Evolutionary conservation across 2,797 vertebrate species (phyloP).

Genomic region (Siniperca undulata): DNA sequence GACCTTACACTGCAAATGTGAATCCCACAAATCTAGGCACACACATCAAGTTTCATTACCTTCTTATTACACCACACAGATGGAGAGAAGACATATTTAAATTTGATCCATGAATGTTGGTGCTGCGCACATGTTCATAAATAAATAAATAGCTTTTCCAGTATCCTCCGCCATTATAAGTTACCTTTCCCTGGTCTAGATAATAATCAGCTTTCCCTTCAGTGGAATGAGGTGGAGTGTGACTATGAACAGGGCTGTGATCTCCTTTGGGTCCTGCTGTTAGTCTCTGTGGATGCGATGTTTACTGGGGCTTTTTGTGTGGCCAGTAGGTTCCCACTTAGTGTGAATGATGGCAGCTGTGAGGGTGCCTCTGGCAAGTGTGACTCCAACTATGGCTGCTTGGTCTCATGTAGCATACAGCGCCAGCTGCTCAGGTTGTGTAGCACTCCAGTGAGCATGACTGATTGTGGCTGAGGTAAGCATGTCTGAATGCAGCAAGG

Average conservation of each 20-base stretch:
- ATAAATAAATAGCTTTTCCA: constrained; percentile 49
- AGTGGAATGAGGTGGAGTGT: constrained; percentile 38
- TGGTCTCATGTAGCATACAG: constrained; percentile 66
- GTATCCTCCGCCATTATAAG: constrained; percentile 6
- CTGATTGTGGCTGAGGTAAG: constrained; percentile 73
- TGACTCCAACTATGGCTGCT: constrained; percentile 70
- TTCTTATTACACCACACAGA: constrained; percentile 50
- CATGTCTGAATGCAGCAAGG: constrained; percentile 45
- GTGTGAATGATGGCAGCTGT: constrained; percentile 78
- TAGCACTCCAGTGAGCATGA: constrained; percentile 71
- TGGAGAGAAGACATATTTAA: constrained; percentile 47
- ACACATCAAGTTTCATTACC: constrained; percentile 64
- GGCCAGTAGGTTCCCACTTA: constrained; percentile 77
- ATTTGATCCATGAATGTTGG: constrained; percentile 51
- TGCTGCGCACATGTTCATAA: constrained; percentile 25
- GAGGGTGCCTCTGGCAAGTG: constrained; percentile 75
- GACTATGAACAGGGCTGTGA: constrained; percentile 45
- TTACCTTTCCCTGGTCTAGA: constrained; percentile 6
- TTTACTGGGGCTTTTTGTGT: constrained; percentile 70
- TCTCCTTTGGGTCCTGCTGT: constrained; percentile 53
- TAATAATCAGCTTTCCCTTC: constrained; percentile 56
- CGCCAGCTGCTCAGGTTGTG: constrained; percentile 71
- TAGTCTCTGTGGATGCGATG: constrained; percentile 60
- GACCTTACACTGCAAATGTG: constrained; percentile 64
- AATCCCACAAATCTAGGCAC: constrained; percentile 53